Percentiles rank a stretch among this genome's conserved stretches.
phyloP scores from a whole-genome alignment of 2,113 vertebrate species.

The Cololabis saira region DNA sequence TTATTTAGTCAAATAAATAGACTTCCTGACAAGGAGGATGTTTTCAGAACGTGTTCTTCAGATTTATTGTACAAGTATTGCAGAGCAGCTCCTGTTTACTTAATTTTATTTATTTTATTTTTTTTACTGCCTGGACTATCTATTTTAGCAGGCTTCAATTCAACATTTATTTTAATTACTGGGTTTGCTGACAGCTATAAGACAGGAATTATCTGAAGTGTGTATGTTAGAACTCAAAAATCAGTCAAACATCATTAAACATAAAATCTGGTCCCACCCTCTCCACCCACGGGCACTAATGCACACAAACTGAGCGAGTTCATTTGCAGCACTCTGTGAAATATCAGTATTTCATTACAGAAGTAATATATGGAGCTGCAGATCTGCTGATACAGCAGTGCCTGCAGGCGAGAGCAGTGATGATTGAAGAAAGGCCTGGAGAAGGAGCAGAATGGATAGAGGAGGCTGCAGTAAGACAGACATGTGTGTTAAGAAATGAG shows the following conservation, averaged over 20 bases:
- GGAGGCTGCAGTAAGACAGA: background rate
- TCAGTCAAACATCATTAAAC: background rate
- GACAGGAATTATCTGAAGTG: background rate
- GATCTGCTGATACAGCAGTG: constrained; percentile 32
- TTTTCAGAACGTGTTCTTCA: background rate
- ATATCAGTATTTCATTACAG: constrained; percentile 16
- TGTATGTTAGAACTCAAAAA: background rate
- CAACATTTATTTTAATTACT: constrained; percentile 1
- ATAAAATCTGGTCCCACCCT: background rate
- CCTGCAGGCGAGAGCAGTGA: constrained; percentile 14
- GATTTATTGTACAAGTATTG: background rate
- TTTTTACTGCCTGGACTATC: background rate
- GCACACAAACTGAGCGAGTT: background rate
- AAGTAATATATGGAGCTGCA: constrained; percentile 9
- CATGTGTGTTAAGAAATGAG: constrained; percentile 7
- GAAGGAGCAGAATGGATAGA: background rate
- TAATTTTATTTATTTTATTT: no score
- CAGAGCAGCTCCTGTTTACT: background rate
- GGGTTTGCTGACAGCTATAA: background rate
- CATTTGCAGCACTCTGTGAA: constrained; percentile 5
- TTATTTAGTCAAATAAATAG: background rate
- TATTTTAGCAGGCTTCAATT: background rate
- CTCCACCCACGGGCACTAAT: no score
- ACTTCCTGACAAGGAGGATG: background rate
- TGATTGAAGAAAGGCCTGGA: background rate